Conservation (phyloP, 53 echinoderm and acorn worm genomes). For the Echinometra lucunter region DNA sequence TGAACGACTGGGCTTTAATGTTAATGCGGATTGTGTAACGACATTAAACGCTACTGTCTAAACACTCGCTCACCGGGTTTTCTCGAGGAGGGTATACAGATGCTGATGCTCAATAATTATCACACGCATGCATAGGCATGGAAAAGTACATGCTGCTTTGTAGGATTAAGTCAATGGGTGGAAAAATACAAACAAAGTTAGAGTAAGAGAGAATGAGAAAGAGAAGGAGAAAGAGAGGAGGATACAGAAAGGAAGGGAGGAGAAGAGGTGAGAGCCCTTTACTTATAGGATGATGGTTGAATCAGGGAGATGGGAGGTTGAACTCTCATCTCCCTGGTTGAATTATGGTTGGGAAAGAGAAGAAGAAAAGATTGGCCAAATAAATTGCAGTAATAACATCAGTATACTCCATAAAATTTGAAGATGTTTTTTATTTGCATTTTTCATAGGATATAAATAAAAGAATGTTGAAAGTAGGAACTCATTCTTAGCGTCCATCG, state of each 20-base stretch:
- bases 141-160: background rate
- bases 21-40: background rate
- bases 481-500: no score
- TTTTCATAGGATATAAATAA: no score
- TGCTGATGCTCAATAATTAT: conserved; percentile 3
- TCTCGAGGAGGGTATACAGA: background rate
- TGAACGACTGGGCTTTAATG: conserved; percentile 6
- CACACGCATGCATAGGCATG: background rate
- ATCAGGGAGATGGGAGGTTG: no score
- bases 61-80: background rate
- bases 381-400: no score
- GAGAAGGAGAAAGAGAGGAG: background rate
- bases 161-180: background rate
- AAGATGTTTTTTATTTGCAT: no score
- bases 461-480: no score
- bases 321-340: no score
- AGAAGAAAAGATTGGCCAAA: no score
- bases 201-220: conserved; percentile 12
- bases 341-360: no score
- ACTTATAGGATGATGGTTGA: background rate
- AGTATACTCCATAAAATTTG: no score
- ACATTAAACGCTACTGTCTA: conserved; percentile 4
- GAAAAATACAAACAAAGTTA: background rate
- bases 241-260: background rate
- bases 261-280: background rate